phyloP scores from a whole-genome alignment of 2,888 invertebrate species.

The Adineta ricciae region DNA sequence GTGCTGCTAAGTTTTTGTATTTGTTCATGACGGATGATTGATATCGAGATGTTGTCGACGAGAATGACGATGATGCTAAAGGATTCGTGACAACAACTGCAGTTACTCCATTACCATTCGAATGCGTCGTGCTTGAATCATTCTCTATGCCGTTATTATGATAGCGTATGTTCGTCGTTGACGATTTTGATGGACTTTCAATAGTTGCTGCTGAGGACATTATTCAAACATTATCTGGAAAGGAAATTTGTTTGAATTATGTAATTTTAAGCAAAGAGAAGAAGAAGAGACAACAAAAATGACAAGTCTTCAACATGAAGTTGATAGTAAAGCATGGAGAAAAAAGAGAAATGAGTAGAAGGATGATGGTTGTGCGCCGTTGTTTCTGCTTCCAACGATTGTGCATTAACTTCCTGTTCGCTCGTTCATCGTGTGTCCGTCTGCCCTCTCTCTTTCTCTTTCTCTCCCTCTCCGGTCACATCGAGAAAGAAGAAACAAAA shows the following conservation, averaged over 20 bases:
- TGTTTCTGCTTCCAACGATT: slow-evolving; percentile 9
- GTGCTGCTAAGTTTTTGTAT: slow-evolving; percentile 16
- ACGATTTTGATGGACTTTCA: slow-evolving; percentile 10
- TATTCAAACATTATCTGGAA: background rate
- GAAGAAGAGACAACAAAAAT: background rate
- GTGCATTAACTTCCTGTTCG: background rate
- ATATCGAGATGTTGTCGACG: slow-evolving; percentile 3
- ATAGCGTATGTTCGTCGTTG: background rate
- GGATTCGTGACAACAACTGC: background rate
- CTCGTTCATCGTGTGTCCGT: background rate
- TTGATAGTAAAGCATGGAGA: background rate
- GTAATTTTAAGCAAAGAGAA: background rate
- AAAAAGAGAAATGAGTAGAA: background rate
- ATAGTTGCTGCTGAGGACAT: slow-evolving; percentile 3
- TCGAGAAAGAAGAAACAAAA: background rate
- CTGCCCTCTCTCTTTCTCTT: background rate
- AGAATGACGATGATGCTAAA: background rate
- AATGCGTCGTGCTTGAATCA: background rate
- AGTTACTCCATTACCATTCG: background rate
- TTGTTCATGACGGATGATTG: slow-evolving; percentile 7
- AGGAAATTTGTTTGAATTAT: background rate
- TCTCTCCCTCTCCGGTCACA: background rate
- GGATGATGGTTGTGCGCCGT: background rate
- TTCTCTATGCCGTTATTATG: background rate
- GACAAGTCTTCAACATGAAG: background rate